Percentiles rank a stretch among this genome's conserved stretches.
Evolutionary conservation across 2,888 invertebrate species (phyloP).

Genomic region (Sphecodes monilicornis): DNA sequence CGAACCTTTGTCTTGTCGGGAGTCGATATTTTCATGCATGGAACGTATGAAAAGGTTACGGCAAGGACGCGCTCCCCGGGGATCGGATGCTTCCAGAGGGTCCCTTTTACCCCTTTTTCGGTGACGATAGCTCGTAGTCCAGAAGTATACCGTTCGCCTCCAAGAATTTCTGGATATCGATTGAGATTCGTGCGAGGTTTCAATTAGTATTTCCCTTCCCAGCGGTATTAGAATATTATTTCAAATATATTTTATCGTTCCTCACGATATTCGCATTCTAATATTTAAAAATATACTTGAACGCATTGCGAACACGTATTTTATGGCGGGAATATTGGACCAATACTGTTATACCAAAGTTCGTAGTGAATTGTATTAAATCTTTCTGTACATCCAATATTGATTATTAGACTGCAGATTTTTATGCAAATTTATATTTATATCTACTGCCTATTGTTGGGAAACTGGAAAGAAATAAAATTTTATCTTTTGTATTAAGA

Average conservation of each 20-base stretch:
- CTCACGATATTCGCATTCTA: neutral
- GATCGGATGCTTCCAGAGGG: conserved; percentile 16
- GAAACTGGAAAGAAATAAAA: neutral
- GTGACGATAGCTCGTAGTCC: neutral
- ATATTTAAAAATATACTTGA: neutral
- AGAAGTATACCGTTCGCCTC: neutral
- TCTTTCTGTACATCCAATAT: neutral
- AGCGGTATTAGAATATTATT: neutral
- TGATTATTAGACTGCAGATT: conserved; percentile 1
- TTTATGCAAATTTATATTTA: neutral
- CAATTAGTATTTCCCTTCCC: neutral
- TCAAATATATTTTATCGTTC: neutral
- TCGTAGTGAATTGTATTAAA: neutral
- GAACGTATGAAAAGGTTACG: conserved; percentile 24
- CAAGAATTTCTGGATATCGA: conserved; percentile 1
- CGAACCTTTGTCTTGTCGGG: conserved; percentile 59
- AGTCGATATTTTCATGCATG: conserved; percentile 50
- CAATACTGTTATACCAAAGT: neutral
- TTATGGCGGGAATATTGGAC: conserved; percentile 4
- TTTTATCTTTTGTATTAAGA: neutral
- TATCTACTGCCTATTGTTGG: neutral
- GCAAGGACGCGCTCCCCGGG: conserved; percentile 5
- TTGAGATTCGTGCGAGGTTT: conserved; percentile 7
- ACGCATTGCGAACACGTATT: neutral
- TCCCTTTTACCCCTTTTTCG: neutral